Evolutionary conservation across 1,140 invertebrate genomes (phyloP), one percentile per base, ranked within the genome.

Genomic region (Trinorchestia longiramus): DNA sequence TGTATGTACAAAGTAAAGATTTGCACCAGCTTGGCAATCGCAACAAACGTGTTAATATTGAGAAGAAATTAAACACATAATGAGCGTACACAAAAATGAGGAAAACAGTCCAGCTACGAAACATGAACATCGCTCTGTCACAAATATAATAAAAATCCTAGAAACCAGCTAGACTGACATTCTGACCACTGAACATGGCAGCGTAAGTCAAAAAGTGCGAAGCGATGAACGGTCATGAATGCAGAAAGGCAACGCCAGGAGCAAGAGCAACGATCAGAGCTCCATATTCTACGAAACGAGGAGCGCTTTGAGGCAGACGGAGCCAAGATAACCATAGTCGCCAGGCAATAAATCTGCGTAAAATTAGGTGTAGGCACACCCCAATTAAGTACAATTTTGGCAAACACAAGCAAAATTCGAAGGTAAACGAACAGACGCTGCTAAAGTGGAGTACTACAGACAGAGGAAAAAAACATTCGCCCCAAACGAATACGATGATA

Each of bases 261-360:
- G 88, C 88, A 90, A 43, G 88, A 28, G 88, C 88, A 90, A 90
- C 43, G 88, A 90, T 90, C 88, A 41, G n/a, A 90, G 23, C 15
- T 11, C 15, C 88, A 43, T 90, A 43, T 90, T 90, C 88, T 42
- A 90, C 8, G 88, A 90, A 90, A 41, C 4, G 43, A 28, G 41
- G n/a, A 6, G 28, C n/a, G 88, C 88, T 90, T 90, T 41, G 88
- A 90, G 88, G 88, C 88, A 90, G 88, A 90, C 43, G 88, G 88
- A 43, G 43, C 88, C 88, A 42, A 42, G 88, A 90, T 90, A 90
- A 90, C 88, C n/a, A 43, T 90, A 42, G 88, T 43, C n/a, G 88
- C 36, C 88, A 90, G 41, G 88, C 43, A 42, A 90, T 41, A 90
- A 90, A 90, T 41, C 36, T 36, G 11, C 4, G 88, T 43, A 36